phyloP scores from a whole-genome alignment of 1,140 invertebrate genomes.

The Akabosia matsudoensis region DNA sequence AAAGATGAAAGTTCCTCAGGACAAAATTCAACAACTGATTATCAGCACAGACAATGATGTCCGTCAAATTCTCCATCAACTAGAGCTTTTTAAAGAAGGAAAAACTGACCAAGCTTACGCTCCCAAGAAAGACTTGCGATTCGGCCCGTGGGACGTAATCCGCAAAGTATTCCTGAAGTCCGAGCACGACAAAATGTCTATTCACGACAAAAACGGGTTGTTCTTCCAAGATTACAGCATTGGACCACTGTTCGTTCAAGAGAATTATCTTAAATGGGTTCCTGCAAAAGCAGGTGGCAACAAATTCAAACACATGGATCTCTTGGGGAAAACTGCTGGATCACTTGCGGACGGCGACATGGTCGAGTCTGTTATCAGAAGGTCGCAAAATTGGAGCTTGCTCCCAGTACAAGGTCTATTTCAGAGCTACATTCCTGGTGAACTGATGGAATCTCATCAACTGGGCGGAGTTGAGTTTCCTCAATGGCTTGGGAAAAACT shows the following conservation, averaged over 20 bases:
- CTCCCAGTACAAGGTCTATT: slow-evolving; percentile 87
- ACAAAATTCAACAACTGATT: slow-evolving; percentile 79
- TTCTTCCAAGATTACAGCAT: slow-evolving; percentile 98
- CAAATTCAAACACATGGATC: slow-evolving; percentile 57
- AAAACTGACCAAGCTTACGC: slow-evolving; percentile 52
- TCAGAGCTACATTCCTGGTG: slow-evolving; percentile 84
- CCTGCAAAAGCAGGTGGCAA: slow-evolving; percentile 44
- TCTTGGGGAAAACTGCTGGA: slow-evolving; percentile 75
- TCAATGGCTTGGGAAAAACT: slow-evolving; percentile 93
- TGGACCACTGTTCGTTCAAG: slow-evolving; percentile 92
- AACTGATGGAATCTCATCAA: slow-evolving; percentile 70
- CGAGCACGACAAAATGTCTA: slow-evolving; percentile 75
- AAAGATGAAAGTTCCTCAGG: slow-evolving; percentile 72
- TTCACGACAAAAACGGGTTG: slow-evolving; percentile 82
- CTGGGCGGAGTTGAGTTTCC: slow-evolving; percentile 84
- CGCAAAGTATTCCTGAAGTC: slow-evolving; percentile 81
- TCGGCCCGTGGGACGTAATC: slow-evolving; percentile 88
- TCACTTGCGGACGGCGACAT: slow-evolving; percentile 81
- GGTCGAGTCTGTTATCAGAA: slow-evolving; percentile 75
- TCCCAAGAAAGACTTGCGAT: slow-evolving; percentile 68
- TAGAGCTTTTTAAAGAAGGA: slow-evolving; percentile 70
- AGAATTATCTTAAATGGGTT: slow-evolving; percentile 74
- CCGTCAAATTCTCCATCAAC: slow-evolving; percentile 83
- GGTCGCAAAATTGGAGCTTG: slow-evolving; percentile 78
- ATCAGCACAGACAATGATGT: slow-evolving; percentile 86